A percentile compares a stretch with the other conserved stretches of the same genome.
Conservation (phyloP, 2,797 vertebrate species). For the Melanotaenia maccullochi region DNA sequence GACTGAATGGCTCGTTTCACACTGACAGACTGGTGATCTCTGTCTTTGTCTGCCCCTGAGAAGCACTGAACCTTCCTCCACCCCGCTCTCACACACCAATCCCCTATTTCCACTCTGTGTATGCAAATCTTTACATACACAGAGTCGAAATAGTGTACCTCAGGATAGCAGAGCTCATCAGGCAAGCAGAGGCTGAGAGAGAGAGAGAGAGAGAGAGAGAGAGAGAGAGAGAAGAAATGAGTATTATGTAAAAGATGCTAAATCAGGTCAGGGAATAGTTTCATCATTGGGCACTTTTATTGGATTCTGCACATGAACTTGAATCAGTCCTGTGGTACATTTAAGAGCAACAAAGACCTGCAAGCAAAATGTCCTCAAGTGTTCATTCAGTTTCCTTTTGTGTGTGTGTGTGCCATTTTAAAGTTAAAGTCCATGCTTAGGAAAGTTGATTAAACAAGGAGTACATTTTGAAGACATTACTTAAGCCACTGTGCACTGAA, state of each 20-base stretch:
- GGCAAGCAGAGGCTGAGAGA: conserved; percentile 36
- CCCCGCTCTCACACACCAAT: conserved; percentile 45
- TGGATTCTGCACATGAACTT: conserved; percentile 19
- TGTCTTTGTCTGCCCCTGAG: conserved; percentile 66
- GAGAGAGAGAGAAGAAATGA: conserved; percentile 49
- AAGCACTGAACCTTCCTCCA: conserved; percentile 47
- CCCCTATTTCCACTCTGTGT: conserved; percentile 45
- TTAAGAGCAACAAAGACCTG: conserved; percentile 16
- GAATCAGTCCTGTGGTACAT: conserved; percentile 16
- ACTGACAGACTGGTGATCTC: conserved; percentile 72
- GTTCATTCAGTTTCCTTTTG: not conserved
- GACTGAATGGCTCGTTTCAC: conserved; percentile 75
- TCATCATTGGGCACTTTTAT: conserved; percentile 57
- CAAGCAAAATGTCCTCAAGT: not conserved
- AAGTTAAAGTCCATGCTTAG: not conserved
- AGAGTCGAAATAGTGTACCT: conserved; percentile 21
- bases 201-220: conserved; percentile 38
- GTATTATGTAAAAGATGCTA: conserved; percentile 70
- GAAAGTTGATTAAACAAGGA: not conserved
- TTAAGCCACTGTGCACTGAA: not conserved
- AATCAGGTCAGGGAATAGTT: conserved; percentile 71
- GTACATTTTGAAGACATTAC: not conserved
- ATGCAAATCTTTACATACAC: conserved; percentile 60
- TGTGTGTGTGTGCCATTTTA: not conserved
- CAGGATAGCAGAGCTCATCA: conserved; percentile 45